Conservation (phyloP, 2,797 vertebrate genomes). For the Galagoides demidoff region DNA sequence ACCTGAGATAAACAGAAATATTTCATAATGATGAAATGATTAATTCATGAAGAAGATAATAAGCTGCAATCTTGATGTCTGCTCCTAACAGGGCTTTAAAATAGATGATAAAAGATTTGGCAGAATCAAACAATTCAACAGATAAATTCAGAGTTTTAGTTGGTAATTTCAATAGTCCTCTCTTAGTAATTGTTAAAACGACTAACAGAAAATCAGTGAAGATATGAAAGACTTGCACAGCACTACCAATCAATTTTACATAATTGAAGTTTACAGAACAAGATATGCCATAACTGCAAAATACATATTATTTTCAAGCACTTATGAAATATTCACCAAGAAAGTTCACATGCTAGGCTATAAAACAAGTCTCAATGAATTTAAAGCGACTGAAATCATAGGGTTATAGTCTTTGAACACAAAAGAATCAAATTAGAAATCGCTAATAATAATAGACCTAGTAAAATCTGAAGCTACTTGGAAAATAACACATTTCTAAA, state of each 20-base stretch:
- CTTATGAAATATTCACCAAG: neutral
- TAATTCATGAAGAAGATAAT: neutral
- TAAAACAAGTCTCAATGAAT: conserved; percentile 30
- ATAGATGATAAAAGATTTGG: neutral
- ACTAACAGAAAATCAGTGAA: neutral
- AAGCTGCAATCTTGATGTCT: neutral
- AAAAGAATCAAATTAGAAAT: conserved; percentile 1
- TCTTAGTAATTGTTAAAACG: neutral
- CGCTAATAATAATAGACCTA: neutral
- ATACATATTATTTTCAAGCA: neutral
- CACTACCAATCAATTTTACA: neutral
- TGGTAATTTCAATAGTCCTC: neutral
- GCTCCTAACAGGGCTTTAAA: neutral
- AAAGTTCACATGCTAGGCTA: neutral
- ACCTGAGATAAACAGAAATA: neutral
- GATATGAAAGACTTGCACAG: neutral
- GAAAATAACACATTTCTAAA: conserved; percentile 31
- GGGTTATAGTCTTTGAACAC: neutral
- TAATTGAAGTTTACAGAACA: neutral
- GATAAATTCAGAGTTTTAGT: conserved; percentile 19
- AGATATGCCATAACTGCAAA: neutral
- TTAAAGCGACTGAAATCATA: conserved; percentile 32
- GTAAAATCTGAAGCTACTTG: neutral
- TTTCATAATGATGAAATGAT: neutral
- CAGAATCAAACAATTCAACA: conserved; percentile 13